Conservation (phyloP, 2,888 invertebrate genomes). For the Gortyna flavago region DNA sequence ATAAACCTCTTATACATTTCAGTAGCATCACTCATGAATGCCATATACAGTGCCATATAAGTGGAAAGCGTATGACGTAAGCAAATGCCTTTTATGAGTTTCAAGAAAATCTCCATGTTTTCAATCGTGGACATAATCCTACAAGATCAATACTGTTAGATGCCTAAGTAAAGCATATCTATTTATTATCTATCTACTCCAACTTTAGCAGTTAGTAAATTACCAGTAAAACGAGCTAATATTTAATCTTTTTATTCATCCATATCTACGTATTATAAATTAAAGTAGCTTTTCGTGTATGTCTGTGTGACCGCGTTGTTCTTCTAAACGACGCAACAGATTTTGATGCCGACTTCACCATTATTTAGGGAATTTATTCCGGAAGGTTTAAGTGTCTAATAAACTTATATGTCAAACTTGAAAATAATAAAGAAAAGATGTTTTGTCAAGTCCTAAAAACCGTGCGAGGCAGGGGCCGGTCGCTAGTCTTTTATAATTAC, state of each 20-base stretch:
- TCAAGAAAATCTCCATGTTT: neutral
- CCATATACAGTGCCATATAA: neutral
- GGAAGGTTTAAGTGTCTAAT: neutral
- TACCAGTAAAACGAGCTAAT: neutral
- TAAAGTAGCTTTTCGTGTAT: no score
- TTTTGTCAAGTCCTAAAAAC: neutral
- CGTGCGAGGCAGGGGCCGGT: neutral
- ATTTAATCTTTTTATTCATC: neutral
- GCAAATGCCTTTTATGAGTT: neutral
- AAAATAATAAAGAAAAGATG: neutral
- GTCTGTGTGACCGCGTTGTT: neutral
- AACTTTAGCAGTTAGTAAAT: neutral
- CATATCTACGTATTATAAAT: no score
- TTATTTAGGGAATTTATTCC: neutral
- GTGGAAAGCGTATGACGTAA: slow-evolving; percentile 14
- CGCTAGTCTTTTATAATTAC: neutral
- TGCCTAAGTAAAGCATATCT: neutral
- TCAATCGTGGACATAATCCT: neutral
- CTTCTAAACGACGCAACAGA: neutral
- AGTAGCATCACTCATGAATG: neutral
- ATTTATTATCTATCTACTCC: no score
- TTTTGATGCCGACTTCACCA: neutral
- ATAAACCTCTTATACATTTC: neutral
- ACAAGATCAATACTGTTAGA: neutral
- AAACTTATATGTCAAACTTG: neutral